A percentile compares a stretch with the other conserved stretches of the same genome.
Evolutionary conservation across 2,113 vertebrate species (phyloP).

Genomic region (Picathartes gymnocephalus): DNA sequence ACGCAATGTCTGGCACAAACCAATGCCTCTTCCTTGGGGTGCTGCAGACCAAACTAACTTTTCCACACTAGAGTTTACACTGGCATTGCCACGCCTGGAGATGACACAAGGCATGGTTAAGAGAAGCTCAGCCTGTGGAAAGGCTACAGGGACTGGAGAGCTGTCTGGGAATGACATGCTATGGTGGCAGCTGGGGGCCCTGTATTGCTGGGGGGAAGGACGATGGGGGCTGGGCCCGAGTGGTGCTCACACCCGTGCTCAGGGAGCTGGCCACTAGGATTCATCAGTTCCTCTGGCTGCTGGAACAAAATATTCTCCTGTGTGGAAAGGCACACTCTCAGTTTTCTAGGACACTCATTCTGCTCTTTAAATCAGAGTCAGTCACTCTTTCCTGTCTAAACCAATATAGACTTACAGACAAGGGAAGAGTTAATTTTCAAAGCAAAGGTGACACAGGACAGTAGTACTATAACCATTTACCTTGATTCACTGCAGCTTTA

Average conservation of each 20-base stretch:
- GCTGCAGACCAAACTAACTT: background rate
- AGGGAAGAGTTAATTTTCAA: background rate
- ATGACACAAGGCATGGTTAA: background rate
- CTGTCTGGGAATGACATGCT: background rate
- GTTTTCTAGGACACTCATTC: background rate
- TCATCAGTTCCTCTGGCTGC: background rate
- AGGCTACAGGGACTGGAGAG: background rate
- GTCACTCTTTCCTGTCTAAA: background rate
- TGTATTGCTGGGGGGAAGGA: background rate
- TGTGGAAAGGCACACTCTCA: background rate
- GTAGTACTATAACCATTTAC: background rate
- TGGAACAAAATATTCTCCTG: background rate
- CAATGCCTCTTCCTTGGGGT: background rate
- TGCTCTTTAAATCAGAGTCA: background rate
- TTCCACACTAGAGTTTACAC: background rate
- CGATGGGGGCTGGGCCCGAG: background rate
- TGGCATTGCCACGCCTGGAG: background rate
- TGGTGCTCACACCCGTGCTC: accelerated
- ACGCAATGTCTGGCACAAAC: accelerated
- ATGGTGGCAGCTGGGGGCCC: background rate
- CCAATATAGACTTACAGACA: background rate
- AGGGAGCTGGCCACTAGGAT: background rate
- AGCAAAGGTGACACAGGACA: background rate
- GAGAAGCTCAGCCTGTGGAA: background rate
- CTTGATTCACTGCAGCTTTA: background rate